Percentiles rank a stretch among this genome's conserved stretches.
These are phyloP conservation scores for Redunca redunca DNA, from an alignment of 2,113 vertebrate species.

Conservation along the genomic window DNA sequence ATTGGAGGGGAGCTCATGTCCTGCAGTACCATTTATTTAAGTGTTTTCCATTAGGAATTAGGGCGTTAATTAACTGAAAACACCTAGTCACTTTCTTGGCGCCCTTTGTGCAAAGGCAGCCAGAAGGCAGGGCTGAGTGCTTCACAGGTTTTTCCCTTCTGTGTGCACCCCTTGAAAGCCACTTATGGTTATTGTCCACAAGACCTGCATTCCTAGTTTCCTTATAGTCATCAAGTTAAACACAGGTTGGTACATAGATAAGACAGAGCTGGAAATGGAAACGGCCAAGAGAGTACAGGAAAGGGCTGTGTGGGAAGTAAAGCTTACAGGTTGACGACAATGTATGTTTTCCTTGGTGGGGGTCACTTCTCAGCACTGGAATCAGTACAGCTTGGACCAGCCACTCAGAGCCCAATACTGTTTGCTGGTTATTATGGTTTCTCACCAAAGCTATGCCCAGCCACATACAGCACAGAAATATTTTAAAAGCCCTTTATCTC, in stretches of 20 bases:
- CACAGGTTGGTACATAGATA: background rate
- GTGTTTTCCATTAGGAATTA: background rate
- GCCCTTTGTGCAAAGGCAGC: background rate
- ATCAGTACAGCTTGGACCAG: background rate
- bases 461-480: background rate
- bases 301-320: background rate
- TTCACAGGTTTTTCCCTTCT: background rate
- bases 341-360: background rate
- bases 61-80: background rate
- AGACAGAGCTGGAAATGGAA: background rate
- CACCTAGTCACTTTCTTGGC: background rate
- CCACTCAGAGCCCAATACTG: background rate
- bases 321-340: background rate
- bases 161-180: background rate
- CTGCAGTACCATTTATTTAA: background rate
- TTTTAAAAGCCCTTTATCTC: background rate
- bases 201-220: background rate
- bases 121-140: background rate
- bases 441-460: background rate
- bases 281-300: background rate
- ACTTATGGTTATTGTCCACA: background rate
- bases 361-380: background rate
- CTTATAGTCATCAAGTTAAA: background rate
- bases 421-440: background rate
- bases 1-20: background rate